Conservation (phyloP, 2,113 vertebrate genomes). For the Rafetus swinhoei region DNA sequence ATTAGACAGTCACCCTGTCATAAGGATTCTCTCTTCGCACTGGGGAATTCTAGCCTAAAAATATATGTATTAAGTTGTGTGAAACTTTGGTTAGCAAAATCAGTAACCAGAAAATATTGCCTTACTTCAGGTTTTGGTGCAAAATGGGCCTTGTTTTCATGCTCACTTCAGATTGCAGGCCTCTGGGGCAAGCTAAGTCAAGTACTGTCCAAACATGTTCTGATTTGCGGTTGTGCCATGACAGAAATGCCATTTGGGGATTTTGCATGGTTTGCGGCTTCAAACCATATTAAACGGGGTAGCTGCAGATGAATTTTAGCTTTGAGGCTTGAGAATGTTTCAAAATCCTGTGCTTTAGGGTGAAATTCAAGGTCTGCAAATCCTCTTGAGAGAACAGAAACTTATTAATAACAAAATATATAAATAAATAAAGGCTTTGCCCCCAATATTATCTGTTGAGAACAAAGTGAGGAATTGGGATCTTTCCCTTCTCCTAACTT, state of each 20-base stretch:
- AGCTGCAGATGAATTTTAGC: not conserved
- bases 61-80: accelerated
- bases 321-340: not conserved
- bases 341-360: not conserved
- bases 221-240: not conserved
- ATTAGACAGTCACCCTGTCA: not conserved
- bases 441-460: not conserved
- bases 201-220: not conserved
- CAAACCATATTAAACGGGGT: not conserved
- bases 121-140: not conserved
- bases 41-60: not conserved
- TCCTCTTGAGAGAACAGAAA: not conserved
- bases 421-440: not conserved
- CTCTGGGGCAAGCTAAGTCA: not conserved
- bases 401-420: too few species aligned
- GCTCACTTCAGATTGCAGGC: not conserved
- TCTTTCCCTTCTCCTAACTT: not conserved
- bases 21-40: not conserved
- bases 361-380: not conserved
- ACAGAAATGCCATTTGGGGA: not conserved
- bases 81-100: not conserved
- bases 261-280: not conserved
- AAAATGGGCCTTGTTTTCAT: not conserved
- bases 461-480: not conserved
- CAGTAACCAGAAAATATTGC: not conserved